These are phyloP conservation scores for Crepidodera aurea DNA, from an alignment of 2,888 invertebrate species.

Conservation along the genomic window DNA sequence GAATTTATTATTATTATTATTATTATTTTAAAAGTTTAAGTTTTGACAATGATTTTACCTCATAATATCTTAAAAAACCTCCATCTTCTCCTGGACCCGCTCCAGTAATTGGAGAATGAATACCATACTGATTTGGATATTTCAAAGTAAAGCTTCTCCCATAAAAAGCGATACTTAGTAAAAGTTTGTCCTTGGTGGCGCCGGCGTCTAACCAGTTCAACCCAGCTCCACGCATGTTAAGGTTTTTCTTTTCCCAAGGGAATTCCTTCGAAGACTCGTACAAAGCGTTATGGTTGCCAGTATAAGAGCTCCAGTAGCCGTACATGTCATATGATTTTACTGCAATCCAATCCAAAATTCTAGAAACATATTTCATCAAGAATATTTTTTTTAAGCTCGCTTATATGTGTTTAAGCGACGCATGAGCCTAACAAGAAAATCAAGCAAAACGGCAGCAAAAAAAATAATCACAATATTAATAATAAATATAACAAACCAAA, in stretches of 20 bases:
- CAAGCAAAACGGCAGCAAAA: no score
- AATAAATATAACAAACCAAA: no score
- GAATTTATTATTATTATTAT: no score
- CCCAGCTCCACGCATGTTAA: conserved; percentile 38
- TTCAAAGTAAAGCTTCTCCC: conserved; percentile 71
- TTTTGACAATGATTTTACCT: conserved; percentile 15
- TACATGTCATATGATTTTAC: conserved; percentile 80
- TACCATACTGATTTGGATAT: conserved; percentile 48
- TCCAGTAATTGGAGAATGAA: conserved; percentile 53
- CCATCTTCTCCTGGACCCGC: conserved; percentile 58
- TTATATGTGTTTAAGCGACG: no score
- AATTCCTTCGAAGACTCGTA: conserved; percentile 60
- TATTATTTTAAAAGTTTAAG: no score
- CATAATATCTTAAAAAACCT: conserved; percentile 30
- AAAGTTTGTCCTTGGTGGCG: conserved; percentile 68
- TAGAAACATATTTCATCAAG: no score
- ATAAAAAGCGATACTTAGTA: conserved; percentile 75
- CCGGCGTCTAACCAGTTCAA: conserved; percentile 64
- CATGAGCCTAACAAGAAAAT: no score
- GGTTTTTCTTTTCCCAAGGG: conserved; percentile 38
- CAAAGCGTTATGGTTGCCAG: conserved; percentile 74
- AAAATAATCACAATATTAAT: no score
- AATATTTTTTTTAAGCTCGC: no score
- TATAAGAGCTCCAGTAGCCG: conserved; percentile 70
- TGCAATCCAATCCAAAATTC: conserved; percentile 71